These are phyloP conservation scores for Phylloscopus collybita DNA, from an alignment of 2,797 vertebrate genomes.

Conservation along the genomic window DNA sequence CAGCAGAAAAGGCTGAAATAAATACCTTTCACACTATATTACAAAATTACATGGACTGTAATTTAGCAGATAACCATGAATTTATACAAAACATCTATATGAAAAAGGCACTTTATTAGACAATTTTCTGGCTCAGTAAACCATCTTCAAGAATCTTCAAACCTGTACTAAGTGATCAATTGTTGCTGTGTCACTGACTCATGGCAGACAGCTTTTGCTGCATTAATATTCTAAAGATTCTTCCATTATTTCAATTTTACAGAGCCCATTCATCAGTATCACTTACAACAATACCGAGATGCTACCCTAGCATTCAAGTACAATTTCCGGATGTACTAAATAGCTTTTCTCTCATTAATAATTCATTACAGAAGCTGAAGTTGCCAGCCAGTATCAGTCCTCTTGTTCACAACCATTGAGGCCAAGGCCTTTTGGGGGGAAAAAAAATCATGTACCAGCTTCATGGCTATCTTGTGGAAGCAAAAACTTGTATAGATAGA, in stretches of 20 bases:
- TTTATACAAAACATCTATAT: neutral
- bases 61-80: neutral
- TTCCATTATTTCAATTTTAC: neutral
- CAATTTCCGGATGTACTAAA: neutral
- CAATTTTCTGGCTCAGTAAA: conserved; percentile 23
- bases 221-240: neutral
- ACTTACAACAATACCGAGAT: neutral
- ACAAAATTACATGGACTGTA: neutral
- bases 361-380: neutral
- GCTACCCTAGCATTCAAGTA: neutral
- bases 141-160: neutral
- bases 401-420: neutral
- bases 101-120: neutral
- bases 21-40: neutral
- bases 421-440: fast-evolving
- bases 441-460: neutral
- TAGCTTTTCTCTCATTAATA: neutral
- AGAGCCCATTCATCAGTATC: neutral
- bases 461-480: neutral
- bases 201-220: neutral
- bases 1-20: neutral
- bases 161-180: neutral
- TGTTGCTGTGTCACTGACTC: neutral
- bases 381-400: neutral
- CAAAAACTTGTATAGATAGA: neutral